A percentile compares a stretch with the other conserved stretches of the same genome.
Conservation (phyloP, 2,888 invertebrate genomes). For the Erpobdella octoculata region DNA sequence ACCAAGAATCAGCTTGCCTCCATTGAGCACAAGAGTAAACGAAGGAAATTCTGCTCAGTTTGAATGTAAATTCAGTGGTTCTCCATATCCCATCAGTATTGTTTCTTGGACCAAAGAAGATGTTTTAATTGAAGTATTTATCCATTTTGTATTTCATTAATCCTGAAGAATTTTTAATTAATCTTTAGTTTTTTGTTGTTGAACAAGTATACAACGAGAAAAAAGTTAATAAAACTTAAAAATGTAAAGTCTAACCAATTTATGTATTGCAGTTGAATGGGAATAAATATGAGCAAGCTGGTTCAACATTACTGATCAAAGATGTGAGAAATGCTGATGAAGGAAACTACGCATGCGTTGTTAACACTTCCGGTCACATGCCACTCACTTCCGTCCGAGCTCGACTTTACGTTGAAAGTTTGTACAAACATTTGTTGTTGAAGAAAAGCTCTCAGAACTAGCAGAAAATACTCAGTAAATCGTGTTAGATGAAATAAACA, state of each 20-base stretch:
- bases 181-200: not conserved
- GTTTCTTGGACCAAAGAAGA: conserved; percentile 67
- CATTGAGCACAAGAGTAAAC: conserved; percentile 58
- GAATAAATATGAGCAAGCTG: not conserved
- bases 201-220: not conserved
- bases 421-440: conserved; percentile 41
- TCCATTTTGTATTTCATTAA: not conserved
- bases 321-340: conserved; percentile 53
- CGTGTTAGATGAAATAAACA: not conserved
- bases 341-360: conserved; percentile 65
- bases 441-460: too few species aligned
- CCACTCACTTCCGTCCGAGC: conserved; percentile 60
- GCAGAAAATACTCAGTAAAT: too few species aligned
- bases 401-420: conserved; percentile 60
- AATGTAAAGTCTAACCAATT: not conserved
- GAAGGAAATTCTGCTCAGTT: conserved; percentile 63
- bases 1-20: conserved; percentile 59
- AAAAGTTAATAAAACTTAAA: not conserved
- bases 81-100: conserved; percentile 57
- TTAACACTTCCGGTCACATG: conserved; percentile 61
- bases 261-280: not conserved
- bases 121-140: conserved; percentile 51
- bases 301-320: not conserved
- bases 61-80: conserved; percentile 57
- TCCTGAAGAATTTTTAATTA: not conserved